These are phyloP conservation scores for Mormyrops attenuatus DNA, from an alignment of 2,797 vertebrate species.

Conservation along the genomic window DNA sequence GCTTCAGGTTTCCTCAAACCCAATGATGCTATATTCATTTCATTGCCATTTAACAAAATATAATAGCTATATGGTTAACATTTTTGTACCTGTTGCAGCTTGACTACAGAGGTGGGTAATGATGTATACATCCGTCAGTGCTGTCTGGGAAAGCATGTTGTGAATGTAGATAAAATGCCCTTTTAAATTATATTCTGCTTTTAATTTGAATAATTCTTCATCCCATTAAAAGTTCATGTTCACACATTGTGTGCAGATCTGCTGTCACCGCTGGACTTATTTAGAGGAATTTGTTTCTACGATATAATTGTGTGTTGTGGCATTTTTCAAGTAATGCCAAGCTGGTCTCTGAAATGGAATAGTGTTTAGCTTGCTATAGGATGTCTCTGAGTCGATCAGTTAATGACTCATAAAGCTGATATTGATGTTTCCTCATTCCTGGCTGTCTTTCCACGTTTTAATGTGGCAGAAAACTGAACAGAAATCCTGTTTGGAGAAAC, in stretches of 20 bases:
- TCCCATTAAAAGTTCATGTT: background rate
- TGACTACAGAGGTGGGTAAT: background rate
- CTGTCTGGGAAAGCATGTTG: background rate
- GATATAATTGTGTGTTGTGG: constrained; percentile 2
- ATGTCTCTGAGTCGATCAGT: background rate
- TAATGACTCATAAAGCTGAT: constrained; percentile 18
- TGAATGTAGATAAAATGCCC: background rate
- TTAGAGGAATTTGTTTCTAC: background rate
- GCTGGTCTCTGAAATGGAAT: background rate
- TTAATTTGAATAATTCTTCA: background rate
- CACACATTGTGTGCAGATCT: background rate
- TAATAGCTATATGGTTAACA: background rate
- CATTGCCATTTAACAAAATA: background rate
- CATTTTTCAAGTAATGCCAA: background rate
- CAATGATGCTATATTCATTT: background rate
- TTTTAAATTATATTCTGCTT: background rate
- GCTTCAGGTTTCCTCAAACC: background rate
- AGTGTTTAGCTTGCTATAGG: background rate
- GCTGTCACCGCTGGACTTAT: background rate
- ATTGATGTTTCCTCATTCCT: constrained; percentile 10
- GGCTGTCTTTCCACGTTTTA: background rate
- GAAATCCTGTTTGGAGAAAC: background rate
- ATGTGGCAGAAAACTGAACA: background rate
- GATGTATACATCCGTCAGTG: background rate
- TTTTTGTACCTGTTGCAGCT: background rate